Evolutionary conservation across 2,888 invertebrate species (phyloP), one percentile per base, ranked within the genome.

Genomic region (Napeogenes sylphis): DNA sequence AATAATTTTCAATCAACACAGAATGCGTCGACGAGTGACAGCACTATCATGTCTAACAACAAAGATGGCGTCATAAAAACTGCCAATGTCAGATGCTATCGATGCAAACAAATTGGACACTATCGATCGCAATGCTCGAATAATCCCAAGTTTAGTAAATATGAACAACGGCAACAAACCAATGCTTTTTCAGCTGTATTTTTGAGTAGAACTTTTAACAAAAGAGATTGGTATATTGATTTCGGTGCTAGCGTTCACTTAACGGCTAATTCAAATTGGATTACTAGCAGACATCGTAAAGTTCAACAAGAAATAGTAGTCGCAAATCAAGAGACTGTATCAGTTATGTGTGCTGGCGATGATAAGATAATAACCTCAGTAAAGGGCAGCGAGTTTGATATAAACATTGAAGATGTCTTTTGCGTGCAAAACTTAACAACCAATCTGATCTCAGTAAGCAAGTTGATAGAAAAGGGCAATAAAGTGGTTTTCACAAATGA

Each of bases 101-200:
- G 45, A 12, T 69, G 68, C 53, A 71, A 69, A 67, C 61, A 66
- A 65, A 10, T 42, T 0, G 65, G 68, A 30, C 61, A 69, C 35
- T 67, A 64, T 33, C 57, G 53, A 42, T 55, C 32, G 2, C 61
- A 66, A 45, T 65, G 65, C 45, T 35, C 53, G 12, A 62, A 62
- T 45, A 62, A 46, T 38, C 35, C 45, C 45, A 45, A 45, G 45
- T 45, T 45, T 12, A 45, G 12, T 14, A 58, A 5, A 51, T 56
- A 32, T 42, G 47, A 46, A 58, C 13, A 55, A 10, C 21, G 47
- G 38, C 56, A 64, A 55, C 56, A 64, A 58, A 47, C 67, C 13
- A 69, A 69, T 56, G 68, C 66, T 4, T 71, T 71, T 35, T 65
- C 61, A 58, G 71, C 67, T 13, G 65, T 68, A 4, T 71, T 71